Conservation (phyloP, 2,797 vertebrate species). For the Garrulus glandarius region DNA sequence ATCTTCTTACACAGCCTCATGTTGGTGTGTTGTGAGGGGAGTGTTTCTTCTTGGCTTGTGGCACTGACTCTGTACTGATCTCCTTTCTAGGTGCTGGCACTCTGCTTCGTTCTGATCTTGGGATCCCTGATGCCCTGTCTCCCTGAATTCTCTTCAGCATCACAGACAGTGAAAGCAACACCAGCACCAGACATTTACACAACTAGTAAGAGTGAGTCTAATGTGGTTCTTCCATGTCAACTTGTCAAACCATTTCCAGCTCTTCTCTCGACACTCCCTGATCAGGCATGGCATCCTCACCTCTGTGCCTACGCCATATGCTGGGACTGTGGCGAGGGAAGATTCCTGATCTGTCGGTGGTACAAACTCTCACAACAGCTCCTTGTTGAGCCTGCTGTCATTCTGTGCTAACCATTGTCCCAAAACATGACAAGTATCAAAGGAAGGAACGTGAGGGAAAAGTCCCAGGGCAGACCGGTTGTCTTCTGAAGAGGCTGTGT, state of each 20-base stretch:
- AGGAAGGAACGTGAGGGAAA: neutral
- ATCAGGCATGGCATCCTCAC: neutral
- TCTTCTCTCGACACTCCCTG: neutral
- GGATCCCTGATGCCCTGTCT: conserved; percentile 93
- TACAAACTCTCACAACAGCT: neutral
- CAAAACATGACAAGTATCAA: neutral
- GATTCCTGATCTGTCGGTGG: neutral
- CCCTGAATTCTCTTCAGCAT: conserved; percentile 83
- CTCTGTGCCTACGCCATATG: neutral
- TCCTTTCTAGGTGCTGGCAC: conserved; percentile 86
- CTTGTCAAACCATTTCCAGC: neutral
- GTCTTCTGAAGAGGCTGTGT: neutral
- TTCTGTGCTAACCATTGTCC: neutral
- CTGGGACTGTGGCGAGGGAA: neutral
- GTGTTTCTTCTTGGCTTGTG: neutral
- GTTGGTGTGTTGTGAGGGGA: neutral
- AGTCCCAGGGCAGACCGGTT: neutral
- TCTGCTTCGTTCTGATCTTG: conserved; percentile 96
- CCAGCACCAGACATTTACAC: conserved; percentile 88
- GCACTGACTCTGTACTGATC: neutral
- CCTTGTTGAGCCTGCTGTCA: neutral
- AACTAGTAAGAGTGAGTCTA: conserved; percentile 89
- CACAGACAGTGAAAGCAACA: conserved; percentile 85
- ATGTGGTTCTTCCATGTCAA: neutral
- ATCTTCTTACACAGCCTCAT: neutral